Base-by-base conservation (phyloP, 2,888 invertebrate species). In the Rhynchonema sp. region DNA sequence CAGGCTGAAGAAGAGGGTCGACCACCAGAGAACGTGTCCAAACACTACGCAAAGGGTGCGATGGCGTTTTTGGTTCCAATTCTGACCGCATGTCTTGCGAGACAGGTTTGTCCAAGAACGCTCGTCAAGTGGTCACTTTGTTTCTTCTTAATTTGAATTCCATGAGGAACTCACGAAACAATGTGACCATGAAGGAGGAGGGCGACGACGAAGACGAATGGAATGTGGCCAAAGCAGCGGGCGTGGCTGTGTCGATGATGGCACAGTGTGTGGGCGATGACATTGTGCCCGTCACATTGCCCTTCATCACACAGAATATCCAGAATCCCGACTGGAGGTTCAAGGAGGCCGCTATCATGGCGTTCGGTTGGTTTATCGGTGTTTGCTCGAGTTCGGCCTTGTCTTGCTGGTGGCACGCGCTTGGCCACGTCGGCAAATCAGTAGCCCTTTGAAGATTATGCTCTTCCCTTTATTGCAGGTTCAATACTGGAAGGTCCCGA, bases 161-260 rank as follows among this genome's bases (percentile, higher is more conserved):
- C n/a, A n/a, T n/a, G n/a, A n/a, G n/a, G n/a, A n/a, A n/a, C n/a
- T n/a, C n/a, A n/a, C n/a, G n/a, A n/a, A n/a, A n/a, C n/a, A 17
- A 38, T 38, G 38, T 13, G 17, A 38, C 9, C 38, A 17, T 55
- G 23, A 64, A 75, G 72, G 77, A 78, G 73, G 94, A 98, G 74
- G 82, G 84, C 67, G 96, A 98, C 73, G 94, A 98, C 75, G 96
- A 98, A 74, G 88, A 96, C 71, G 94, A 92, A 70, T 99, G 98
- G 98, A 96, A 92, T 76, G 98, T 98, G 0, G 87, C 91, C 66
- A 99, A 99, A 79, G 94, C 99, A 1, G 91, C 98, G 1, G 92
- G 96, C 46, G 98, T 99, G 2, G 99, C 98, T 74, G 79, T 99
- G 29, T 96, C 96, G 91, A 79, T 99, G 56, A 79, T 99, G 66